phyloP scores from a whole-genome alignment of 2,113 vertebrate genomes.

The Tragelaphus scriptus region DNA sequence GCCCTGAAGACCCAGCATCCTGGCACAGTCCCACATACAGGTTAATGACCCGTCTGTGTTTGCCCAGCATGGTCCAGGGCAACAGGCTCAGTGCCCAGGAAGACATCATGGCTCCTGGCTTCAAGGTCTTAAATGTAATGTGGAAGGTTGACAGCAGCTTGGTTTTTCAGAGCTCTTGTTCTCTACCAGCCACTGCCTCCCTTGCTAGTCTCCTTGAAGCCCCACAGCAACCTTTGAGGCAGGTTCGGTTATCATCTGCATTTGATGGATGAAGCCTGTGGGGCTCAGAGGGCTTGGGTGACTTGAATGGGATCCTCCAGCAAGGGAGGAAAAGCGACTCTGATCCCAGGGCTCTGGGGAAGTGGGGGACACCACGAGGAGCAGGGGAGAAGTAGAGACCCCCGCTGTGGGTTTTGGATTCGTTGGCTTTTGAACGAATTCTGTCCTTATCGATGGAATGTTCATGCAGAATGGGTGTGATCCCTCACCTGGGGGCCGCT shows the following conservation, averaged over 20 bases:
- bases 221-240: neutral
- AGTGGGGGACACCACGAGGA: fast-evolving
- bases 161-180: neutral
- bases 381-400: neutral
- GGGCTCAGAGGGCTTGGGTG: neutral
- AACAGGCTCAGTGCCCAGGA: neutral
- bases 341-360: neutral
- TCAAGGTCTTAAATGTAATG: neutral
- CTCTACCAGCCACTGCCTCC: neutral
- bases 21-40: neutral
- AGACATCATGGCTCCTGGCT: neutral
- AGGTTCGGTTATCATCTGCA: neutral
- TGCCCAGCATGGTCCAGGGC: neutral
- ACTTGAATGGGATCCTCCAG: neutral
- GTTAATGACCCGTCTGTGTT: neutral
- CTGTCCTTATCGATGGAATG: neutral
- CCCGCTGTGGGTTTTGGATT: neutral
- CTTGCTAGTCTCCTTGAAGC: neutral
- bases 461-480: too few species aligned
- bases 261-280: neutral
- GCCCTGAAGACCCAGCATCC: neutral
- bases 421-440: neutral
- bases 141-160: neutral
- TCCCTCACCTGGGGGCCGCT: neutral
- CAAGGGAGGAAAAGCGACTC: neutral